Conservation (phyloP, 2,888 invertebrate genomes). For the Pollenia angustigena region DNA sequence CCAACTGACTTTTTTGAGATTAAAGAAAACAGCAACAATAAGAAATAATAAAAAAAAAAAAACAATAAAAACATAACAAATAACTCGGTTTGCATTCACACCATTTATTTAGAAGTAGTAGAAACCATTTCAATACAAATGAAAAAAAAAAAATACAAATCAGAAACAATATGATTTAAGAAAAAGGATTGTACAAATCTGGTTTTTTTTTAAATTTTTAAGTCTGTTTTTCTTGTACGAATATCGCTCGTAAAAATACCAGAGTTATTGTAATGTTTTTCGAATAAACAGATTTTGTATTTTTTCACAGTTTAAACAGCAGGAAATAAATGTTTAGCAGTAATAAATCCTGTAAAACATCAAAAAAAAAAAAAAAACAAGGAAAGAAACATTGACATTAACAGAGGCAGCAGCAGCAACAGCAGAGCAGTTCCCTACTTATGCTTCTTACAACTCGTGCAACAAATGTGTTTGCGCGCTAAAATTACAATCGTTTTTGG, state of each 20-base stretch:
- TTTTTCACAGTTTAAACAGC: conserved; percentile 72
- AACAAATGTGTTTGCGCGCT: conserved; percentile 65
- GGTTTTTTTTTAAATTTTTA: conserved; percentile 9
- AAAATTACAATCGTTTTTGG: conserved; percentile 52
- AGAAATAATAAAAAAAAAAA: conserved; percentile 20
- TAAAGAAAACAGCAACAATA: conserved; percentile 29
- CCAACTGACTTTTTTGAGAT: conserved; percentile 56
- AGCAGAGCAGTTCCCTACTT: neutral
- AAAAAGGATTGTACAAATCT: conserved; percentile 56
- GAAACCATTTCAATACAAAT: conserved; percentile 7
- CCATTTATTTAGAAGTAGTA: conserved; percentile 7
- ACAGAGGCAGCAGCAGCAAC: conserved; percentile 33
- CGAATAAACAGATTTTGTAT: conserved; percentile 67
- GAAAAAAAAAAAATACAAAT: conserved; percentile 44
- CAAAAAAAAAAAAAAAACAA: conserved; percentile 1
- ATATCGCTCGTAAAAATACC: conserved; percentile 56
- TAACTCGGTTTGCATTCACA: conserved; percentile 16
- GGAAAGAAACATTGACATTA: conserved; percentile 38
- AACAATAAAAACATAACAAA: conserved; percentile 45
- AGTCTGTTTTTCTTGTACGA: neutral
- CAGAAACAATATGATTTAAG: conserved; percentile 37
- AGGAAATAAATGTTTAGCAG: conserved; percentile 72
- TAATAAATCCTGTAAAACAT: conserved; percentile 70
- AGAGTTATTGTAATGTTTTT: conserved; percentile 50
- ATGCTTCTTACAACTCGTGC: neutral